Evolutionary conservation across 2,888 invertebrate species (phyloP).

Genomic region (Boloria euphrosyne): DNA sequence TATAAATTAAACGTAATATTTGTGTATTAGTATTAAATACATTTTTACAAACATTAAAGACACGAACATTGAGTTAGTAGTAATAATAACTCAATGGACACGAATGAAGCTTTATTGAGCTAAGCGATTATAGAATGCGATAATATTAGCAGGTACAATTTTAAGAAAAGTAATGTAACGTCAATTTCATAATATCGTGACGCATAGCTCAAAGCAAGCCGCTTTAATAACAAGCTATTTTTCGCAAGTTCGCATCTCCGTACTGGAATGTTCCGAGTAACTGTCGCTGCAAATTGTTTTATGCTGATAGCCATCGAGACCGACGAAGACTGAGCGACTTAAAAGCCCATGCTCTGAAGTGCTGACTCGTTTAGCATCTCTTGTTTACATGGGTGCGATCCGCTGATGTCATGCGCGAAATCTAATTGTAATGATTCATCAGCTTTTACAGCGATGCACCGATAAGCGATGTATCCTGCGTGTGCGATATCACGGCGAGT

Average conservation of each 20-base stretch:
- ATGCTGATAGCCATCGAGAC: slow-evolving; percentile 36
- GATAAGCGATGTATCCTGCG: slow-evolving; percentile 68
- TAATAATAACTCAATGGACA: too few species aligned
- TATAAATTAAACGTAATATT: too few species aligned
- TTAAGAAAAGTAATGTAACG: not conserved
- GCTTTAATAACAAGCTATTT: slow-evolving; percentile 19
- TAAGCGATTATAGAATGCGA: too few species aligned
- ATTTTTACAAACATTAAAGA: too few species aligned
- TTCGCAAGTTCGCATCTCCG: slow-evolving; percentile 6
- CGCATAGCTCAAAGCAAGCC: slow-evolving; percentile 5
- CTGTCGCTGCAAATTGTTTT: slow-evolving; percentile 47
- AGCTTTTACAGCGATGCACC: slow-evolving; percentile 77
- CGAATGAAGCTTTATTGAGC: too few species aligned
- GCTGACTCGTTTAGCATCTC: slow-evolving; percentile 43
- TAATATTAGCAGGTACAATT: too few species aligned
- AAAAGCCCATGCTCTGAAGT: slow-evolving; percentile 30
- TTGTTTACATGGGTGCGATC: slow-evolving; percentile 63
- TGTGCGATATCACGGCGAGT: slow-evolving; percentile 60
- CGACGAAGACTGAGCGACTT: slow-evolving; percentile 22
- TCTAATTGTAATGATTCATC: slow-evolving; percentile 77
- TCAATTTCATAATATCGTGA: not conserved
- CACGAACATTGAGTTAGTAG: too few species aligned
- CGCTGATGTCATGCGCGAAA: slow-evolving; percentile 74
- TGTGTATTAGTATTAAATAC: too few species aligned
- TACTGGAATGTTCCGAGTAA: slow-evolving; percentile 48